Percentiles rank a stretch among this genome's conserved stretches.
Evolutionary conservation across 2,113 vertebrate species (phyloP).

Genomic region (Elanoides forficatus): DNA sequence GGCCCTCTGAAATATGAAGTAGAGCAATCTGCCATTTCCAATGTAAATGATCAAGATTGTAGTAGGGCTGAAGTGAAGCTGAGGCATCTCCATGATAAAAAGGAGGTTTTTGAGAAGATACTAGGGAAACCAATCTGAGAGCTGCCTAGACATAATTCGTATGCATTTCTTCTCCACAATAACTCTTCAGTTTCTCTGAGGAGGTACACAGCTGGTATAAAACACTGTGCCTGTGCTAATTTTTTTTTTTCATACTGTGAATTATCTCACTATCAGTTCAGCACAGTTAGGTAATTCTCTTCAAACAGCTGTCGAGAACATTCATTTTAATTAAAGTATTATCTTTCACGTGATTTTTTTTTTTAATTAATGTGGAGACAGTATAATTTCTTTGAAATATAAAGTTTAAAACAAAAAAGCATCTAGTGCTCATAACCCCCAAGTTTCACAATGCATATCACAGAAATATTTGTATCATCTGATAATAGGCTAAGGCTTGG

Average conservation of each 20-base stretch:
- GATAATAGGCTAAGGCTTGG: not conserved
- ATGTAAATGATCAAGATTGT: not conserved
- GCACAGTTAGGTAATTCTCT: not conserved
- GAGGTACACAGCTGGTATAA: not conserved
- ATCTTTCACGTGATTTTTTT: not conserved
- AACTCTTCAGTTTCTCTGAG: not conserved
- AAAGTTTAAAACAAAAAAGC: not conserved
- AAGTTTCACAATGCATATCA: not conserved
- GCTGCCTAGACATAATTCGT: not conserved
- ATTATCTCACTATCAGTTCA: not conserved
- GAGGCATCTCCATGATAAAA: not conserved
- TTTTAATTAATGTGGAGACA: not conserved
- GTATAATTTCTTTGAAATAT: not conserved
- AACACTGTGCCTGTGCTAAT: not conserved
- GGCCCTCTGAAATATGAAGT: not conserved
- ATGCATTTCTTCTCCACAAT: not conserved
- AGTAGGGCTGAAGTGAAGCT: not conserved
- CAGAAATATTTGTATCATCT: not conserved
- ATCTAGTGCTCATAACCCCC: not conserved
- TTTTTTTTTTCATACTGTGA: not conserved
- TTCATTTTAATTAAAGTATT: not conserved
- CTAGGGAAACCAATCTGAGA: not conserved
- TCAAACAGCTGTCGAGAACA: not conserved
- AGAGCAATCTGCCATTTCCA: not conserved
- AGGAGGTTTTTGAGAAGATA: not conserved